Evolutionary conservation across 2,113 vertebrate genomes (phyloP).

Genomic region (Dasyurus viverrinus): DNA sequence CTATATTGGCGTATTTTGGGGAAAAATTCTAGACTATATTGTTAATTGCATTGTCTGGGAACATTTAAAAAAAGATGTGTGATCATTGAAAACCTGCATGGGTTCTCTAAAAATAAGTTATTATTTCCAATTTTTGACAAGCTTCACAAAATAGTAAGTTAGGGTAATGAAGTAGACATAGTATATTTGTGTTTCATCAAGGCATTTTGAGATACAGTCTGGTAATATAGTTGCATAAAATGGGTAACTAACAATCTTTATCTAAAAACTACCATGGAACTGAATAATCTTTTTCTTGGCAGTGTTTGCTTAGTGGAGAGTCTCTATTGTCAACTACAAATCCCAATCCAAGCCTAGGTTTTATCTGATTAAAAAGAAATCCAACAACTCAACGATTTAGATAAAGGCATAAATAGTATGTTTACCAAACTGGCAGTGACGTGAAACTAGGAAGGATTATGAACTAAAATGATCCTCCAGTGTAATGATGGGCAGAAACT

Average conservation of each 20-base stretch:
- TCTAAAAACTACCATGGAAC: neutral
- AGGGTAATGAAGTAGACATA: neutral
- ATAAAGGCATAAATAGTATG: neutral
- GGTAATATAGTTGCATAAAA: neutral
- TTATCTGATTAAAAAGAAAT: neutral
- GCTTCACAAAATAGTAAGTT: neutral
- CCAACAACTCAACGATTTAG: neutral
- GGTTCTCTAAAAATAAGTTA: slow-evolving; percentile 9
- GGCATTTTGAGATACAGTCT: neutral
- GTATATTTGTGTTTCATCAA: neutral
- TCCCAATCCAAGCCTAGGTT: neutral
- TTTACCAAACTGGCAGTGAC: neutral
- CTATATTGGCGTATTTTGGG: neutral
- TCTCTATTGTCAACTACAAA: neutral
- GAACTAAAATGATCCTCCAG: neutral
- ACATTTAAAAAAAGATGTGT: neutral
- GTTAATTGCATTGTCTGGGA: slow-evolving; percentile 4
- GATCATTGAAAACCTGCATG: neutral
- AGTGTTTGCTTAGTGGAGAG: neutral
- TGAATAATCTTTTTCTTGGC: neutral
- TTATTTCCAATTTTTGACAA: neutral
- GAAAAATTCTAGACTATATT: slow-evolving; percentile 26
- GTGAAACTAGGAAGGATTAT: neutral
- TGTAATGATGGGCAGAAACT: neutral
- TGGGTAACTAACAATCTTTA: neutral